Evolutionary conservation across 2,797 vertebrate genomes (phyloP).

Genomic region (Sorex maritimensis): DNA sequence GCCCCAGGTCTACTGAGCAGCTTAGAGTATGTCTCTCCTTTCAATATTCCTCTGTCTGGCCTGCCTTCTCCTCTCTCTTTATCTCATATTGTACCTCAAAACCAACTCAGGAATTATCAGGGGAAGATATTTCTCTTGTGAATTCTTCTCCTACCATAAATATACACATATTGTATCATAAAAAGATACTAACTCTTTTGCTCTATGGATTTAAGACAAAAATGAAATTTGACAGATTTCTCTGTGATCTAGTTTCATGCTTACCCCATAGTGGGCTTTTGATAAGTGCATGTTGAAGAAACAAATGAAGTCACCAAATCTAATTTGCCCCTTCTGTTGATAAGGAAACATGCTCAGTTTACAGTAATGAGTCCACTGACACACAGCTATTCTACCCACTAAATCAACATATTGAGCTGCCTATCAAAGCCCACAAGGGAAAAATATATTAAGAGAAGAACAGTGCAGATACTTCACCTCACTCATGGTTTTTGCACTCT

Average conservation of each 20-base stretch:
- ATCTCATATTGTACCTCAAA: slow-evolving; percentile 59
- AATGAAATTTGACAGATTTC: slow-evolving; percentile 1
- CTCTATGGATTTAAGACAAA: not conserved
- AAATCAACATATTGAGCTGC: slow-evolving; percentile 20
- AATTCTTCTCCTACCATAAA: not conserved
- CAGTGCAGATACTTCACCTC: not conserved
- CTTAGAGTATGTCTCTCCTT: slow-evolving; percentile 28
- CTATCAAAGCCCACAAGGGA: slow-evolving; percentile 41
- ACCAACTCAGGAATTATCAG: slow-evolving; percentile 28
- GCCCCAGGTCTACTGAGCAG: not conserved
- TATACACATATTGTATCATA: not conserved
- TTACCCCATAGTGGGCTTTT: not conserved
- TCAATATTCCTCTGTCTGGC: slow-evolving; percentile 22
- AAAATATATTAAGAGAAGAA: slow-evolving; percentile 39
- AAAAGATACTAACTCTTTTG: not conserved
- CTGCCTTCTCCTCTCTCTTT: slow-evolving; percentile 52
- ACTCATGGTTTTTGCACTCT: not conserved
- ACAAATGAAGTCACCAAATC: slow-evolving; percentile 16
- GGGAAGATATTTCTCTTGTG: not conserved
- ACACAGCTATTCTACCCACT: slow-evolving; percentile 10
- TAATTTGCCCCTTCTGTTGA: slow-evolving; percentile 33
- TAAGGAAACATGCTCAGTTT: not conserved
- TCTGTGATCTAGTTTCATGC: not conserved
- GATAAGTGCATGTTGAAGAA: slow-evolving; percentile 8
- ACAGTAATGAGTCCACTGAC: not conserved